Evolutionary conservation across 2,888 invertebrate species (phyloP), one percentile per base, ranked within the genome.

Genomic region (Eucriotettix oculatus): DNA sequence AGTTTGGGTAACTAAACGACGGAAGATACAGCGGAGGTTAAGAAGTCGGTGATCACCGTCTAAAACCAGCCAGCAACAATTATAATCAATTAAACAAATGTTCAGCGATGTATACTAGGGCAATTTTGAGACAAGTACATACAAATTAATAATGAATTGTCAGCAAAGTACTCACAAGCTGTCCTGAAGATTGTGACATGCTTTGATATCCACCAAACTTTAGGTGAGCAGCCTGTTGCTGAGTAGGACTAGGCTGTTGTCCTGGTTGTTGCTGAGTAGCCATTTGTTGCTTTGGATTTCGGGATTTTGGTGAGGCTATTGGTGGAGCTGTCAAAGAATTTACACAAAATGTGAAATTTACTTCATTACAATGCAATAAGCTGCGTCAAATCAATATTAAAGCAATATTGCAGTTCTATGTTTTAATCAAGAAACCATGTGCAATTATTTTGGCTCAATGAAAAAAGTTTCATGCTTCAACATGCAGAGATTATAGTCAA

Each of bases 251-350:
- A 16, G 54, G 64, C 61, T 65, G 65, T 54, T 63, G 66, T 59
- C 63, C 65, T 52, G 65, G 66, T 41, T 60, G 62, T 42, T 58
- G 58, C 40, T 61, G 61, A 16, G 42, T 56, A 10, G 42, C 58
- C 29, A 40, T 54, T 29, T 61, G 64, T 56, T 66, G 64, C 58
- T 62, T 65, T 17, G 62, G 58, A 58, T 62, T 63, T 41, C 64
- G 64, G n/a, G 65, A 62, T 55, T 67, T 65, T 16, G 65, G 67
- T 10, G 66, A 65, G 42, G 65, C 62, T 41, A 65, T 65, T 56
- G 63, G 64, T 10, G 64, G 60, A 48, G 62, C 64, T 61, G 60
- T 54, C 42, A 59, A 59, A 52, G 42, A 55, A 53, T 10, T 29
- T 29, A 29, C 29, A 29, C 29, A 29, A 29, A 29, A 5, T 29